Evolutionary conservation across 2,888 invertebrate species (phyloP), one percentile per base, ranked within the genome.

Genomic region (Eilema sororculum): DNA sequence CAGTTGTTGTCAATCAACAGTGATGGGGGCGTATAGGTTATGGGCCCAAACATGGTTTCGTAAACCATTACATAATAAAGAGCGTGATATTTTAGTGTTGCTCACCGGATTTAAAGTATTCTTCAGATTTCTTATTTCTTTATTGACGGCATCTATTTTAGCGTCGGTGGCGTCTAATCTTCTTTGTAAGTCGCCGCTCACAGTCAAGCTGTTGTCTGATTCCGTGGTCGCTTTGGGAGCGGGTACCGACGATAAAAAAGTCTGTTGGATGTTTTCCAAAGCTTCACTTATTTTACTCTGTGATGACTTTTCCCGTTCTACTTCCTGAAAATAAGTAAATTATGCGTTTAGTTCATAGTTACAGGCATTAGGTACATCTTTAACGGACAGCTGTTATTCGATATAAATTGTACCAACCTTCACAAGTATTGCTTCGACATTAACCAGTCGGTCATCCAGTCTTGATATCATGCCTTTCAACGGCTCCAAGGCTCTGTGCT

Each of bases 401-500:
- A 37, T 0, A 37, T 12, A 12, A 37, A 52, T 63, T 12, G 56
- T 20, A 77, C 86, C 88, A 86, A 97, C 97, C 95, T 97, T 96
- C 82, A 97, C 96, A 67, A 98, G 91, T 87, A 97, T 96, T 65
- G 97, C 97, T 89, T 98, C 98, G 8, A 98, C 97, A 78, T 97
- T 97, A 20, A 97, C 97, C 67, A 98, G 92, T 71, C 97, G 95
- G 76, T 98, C 98, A 82, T 98, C 98, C 60, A 98, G 91, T 63
- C 97, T 94, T 0, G 96, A 96, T 59, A 98, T 96, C 70, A 96
- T 96, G 12, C 97, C 97, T 79, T 96, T 97, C 64, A 97, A 93
- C 0, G 96, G 97, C 81, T 97, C 97, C 60, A 97, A 91, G 0
- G 96, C 95, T 77, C 97, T 95, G 76, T 97, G 97, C 67, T 97